These are phyloP conservation scores for Tricholaema leucomelas DNA, from an alignment of 2,113 vertebrate genomes.

Conservation along the genomic window DNA sequence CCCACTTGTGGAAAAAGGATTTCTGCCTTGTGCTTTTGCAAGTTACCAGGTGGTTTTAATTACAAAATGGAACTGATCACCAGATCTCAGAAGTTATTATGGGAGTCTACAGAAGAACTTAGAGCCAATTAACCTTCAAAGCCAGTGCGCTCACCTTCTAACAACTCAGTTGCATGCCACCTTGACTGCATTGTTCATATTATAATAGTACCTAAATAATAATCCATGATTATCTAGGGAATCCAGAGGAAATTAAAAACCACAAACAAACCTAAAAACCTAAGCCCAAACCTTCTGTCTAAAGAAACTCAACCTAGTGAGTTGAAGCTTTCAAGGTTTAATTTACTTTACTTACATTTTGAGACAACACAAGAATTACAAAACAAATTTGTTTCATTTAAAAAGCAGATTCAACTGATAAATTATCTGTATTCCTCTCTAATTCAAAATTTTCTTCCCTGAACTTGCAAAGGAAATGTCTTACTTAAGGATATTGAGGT, in stretches of 20 bases:
- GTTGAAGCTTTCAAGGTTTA: neutral
- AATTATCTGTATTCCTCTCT: neutral
- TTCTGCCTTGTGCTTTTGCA: neutral
- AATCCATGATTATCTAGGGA: conserved; percentile 34
- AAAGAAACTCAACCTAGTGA: neutral
- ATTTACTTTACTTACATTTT: neutral
- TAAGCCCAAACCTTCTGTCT: neutral
- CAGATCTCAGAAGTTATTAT: conserved; percentile 19
- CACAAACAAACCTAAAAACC: neutral
- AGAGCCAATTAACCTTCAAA: conserved; percentile 47
- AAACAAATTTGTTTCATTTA: neutral
- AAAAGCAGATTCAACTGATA: neutral
- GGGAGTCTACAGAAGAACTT: neutral
- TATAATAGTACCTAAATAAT: neutral
- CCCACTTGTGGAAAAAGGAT: neutral
- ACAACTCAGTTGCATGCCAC: neutral
- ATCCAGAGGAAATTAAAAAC: neutral
- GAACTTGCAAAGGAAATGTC: neutral
- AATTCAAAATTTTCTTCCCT: neutral
- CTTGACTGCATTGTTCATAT: neutral
- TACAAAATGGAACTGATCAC: neutral
- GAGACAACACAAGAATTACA: neutral
- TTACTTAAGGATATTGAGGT: neutral
- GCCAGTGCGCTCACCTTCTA: neutral
- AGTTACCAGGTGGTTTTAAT: neutral